phyloP scores from a whole-genome alignment of 1,140 invertebrate species.

The Drosophila nasuta region DNA sequence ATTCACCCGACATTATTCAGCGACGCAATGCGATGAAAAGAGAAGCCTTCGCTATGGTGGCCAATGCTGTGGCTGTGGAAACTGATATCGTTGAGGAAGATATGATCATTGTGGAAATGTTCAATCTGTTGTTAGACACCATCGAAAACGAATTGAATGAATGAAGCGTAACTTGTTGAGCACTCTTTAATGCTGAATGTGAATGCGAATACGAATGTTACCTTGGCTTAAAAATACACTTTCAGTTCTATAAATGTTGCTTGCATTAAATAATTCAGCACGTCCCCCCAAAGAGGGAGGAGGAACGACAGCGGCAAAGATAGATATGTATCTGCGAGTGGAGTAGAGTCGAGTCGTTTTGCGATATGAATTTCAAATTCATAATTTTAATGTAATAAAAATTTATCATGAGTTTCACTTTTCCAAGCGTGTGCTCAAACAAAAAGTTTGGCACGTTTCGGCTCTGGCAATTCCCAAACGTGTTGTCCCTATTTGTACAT shows the following conservation, averaged over 20 bases:
- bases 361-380: conserved; percentile 40
- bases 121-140: too few species aligned
- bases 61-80: too few species aligned
- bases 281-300: not conserved
- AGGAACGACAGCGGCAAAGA: not conserved
- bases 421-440: conserved; percentile 3
- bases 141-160: too few species aligned
- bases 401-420: conserved; percentile 42
- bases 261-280: conserved; percentile 12
- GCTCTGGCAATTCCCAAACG: conserved; percentile 35
- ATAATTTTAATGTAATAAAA: conserved; percentile 52
- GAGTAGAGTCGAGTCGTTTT: conserved; percentile 1
- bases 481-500: conserved; percentile 29
- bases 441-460: conserved; percentile 42
- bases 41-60: too few species aligned
- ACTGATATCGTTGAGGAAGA: too few species aligned
- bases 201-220: not conserved
- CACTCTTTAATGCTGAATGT: not conserved
- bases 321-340: conserved; percentile 18
- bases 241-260: conserved; percentile 9
- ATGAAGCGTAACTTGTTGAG: not conserved
- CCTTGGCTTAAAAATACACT: conserved; percentile 4
- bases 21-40: too few species aligned
- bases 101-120: too few species aligned
- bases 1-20: too few species aligned